A percentile compares a stretch with the other conserved stretches of the same genome.
Conservation (phyloP, 2,797 vertebrate species). For the Heteromormyrus szaboi region DNA sequence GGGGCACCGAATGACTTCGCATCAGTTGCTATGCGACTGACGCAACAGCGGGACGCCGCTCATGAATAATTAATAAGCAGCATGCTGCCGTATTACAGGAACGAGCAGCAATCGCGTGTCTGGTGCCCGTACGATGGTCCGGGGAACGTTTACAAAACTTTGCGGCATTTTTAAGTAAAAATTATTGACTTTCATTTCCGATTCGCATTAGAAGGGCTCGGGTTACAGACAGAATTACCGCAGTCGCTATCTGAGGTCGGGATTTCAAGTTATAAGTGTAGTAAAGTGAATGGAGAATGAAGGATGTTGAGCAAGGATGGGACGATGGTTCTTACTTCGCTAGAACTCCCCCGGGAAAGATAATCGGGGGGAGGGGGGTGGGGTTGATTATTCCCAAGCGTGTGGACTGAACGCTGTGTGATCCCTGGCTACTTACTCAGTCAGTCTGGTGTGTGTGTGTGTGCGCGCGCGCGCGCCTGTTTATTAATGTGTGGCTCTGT, state of each 20-base stretch:
- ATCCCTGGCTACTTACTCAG: not conserved
- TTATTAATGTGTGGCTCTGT: not conserved
- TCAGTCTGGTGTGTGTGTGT: not conserved
- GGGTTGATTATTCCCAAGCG: constrained; percentile 16
- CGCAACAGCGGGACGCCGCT: not conserved
- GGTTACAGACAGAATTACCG: not conserved
- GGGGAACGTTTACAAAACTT: not conserved
- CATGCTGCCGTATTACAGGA: not conserved
- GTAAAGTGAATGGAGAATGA: not conserved
- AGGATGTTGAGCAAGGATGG: not conserved
- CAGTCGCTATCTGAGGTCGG: not conserved
- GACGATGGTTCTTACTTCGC: not conserved
- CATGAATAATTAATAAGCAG: not conserved
- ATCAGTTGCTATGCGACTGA: constrained; percentile 9
- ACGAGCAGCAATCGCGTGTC: not conserved
- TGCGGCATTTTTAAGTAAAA: not conserved
- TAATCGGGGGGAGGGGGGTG: not conserved
- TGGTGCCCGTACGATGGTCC: not conserved
- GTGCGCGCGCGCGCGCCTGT: not conserved
- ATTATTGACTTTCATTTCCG: not conserved
- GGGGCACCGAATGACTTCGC: not conserved
- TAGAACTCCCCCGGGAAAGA: not conserved
- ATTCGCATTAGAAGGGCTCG: not conserved
- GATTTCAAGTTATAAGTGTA: not conserved
- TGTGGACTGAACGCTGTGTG: not conserved